Evolutionary conservation across 2,113 vertebrate genomes (phyloP).

Genomic region (Gallinago media): DNA sequence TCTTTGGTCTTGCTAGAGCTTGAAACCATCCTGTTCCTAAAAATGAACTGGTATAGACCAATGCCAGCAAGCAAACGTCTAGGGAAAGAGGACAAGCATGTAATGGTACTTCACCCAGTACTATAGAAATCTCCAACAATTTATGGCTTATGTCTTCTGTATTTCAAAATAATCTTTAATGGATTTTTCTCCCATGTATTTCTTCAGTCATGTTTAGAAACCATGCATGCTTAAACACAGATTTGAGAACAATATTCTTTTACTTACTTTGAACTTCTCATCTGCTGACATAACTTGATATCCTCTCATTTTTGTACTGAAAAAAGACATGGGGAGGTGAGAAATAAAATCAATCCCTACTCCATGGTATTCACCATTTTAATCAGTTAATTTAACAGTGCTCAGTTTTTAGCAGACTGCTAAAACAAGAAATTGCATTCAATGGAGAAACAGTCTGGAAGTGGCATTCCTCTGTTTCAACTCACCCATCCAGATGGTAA

Average conservation of each 20-base stretch:
- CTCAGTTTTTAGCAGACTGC: neutral
- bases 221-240: neutral
- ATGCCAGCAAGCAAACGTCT: neutral
- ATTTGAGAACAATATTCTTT: neutral
- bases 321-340: neutral
- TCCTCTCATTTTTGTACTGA: neutral
- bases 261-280: neutral
- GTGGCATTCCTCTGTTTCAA: neutral
- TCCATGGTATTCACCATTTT: neutral
- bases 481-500: neutral
- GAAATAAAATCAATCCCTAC: neutral
- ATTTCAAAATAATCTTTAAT: neutral
- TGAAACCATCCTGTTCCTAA: neutral
- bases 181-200: neutral
- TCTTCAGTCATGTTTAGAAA: neutral
- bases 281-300: neutral
- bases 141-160: neutral
- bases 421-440: neutral
- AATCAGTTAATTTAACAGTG: neutral
- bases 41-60: neutral
- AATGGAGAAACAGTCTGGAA: neutral
- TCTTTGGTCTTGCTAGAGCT: neutral
- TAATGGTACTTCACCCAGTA: neutral
- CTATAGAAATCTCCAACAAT: neutral
- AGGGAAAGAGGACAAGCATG: neutral